These are phyloP conservation scores for Tenthredo amoena DNA, from an alignment of 2,888 invertebrate species.

Conservation along the genomic window DNA sequence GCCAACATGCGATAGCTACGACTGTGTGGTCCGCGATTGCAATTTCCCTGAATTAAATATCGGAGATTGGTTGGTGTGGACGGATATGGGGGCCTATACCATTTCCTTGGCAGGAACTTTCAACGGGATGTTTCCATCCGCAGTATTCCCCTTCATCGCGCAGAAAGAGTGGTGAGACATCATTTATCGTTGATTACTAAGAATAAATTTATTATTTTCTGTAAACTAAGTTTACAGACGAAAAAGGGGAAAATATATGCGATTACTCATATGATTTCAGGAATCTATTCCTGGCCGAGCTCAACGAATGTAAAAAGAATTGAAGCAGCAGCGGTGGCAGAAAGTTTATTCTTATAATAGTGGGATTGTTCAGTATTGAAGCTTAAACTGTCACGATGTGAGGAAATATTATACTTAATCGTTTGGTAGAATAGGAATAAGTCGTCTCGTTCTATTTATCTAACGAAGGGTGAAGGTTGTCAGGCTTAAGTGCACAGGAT, in stretches of 20 bases:
- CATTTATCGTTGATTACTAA: neutral
- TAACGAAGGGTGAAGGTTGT: too few relatives aligned
- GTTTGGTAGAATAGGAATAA: neutral
- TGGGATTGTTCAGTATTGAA: neutral
- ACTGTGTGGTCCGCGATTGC: conserved; percentile 79
- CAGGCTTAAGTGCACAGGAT: too few relatives aligned
- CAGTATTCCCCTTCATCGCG: conserved; percentile 74
- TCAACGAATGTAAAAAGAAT: neutral
- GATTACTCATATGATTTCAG: conserved; percentile 18
- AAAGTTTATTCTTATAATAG: neutral
- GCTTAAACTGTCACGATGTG: neutral
- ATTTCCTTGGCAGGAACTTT: conserved; percentile 79
- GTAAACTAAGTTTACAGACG: too few relatives aligned
- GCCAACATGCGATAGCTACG: conserved; percentile 83
- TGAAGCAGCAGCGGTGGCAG: neutral
- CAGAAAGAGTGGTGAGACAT: conserved; percentile 71
- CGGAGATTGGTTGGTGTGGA: conserved; percentile 83
- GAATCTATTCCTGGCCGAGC: neutral
- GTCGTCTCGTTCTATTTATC: neutral
- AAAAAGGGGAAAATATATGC: neutral
- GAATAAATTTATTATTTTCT: too few relatives aligned
- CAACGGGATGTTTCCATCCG: conserved; percentile 81
- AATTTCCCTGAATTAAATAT: conserved; percentile 80
- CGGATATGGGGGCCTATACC: conserved; percentile 84
- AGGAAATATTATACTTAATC: neutral